A percentile compares a stretch with the other conserved stretches of the same genome.
phyloP scores from a whole-genome alignment of 2,888 invertebrate genomes.

The Zaprionus lineosus region DNA sequence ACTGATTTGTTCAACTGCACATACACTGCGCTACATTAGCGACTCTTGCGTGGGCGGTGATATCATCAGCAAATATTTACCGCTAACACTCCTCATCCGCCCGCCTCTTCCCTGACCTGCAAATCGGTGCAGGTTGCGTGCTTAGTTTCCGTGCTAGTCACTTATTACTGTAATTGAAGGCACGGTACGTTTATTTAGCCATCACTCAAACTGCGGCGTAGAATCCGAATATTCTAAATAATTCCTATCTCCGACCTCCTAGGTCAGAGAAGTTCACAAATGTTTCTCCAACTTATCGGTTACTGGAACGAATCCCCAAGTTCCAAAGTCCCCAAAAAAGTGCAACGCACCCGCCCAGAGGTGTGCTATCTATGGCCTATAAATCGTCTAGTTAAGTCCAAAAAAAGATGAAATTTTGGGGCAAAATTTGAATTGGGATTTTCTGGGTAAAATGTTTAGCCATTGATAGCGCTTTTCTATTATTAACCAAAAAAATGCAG shows the following conservation, averaged over 20 bases:
- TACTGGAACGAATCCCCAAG: no score
- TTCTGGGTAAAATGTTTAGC: no score
- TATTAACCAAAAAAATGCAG: conserved; percentile 1
- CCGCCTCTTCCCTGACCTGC: conserved; percentile 4
- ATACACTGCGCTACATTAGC: background rate
- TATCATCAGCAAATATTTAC: conserved; percentile 59
- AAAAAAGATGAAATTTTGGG: no score
- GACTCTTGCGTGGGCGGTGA: conserved; percentile 34
- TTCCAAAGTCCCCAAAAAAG: no score
- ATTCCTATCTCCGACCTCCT: no score
- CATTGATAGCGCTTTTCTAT: background rate
- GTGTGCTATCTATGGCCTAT: no score
- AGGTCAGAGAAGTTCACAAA: no score
- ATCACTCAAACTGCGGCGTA: conserved; percentile 26
- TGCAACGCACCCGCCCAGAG: conserved; percentile 10
- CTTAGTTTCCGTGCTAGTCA: conserved; percentile 24
- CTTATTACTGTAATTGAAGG: conserved; percentile 53
- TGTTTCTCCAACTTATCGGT: conserved; percentile 6
- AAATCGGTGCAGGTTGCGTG: conserved; percentile 59
- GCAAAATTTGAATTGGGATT: no score
- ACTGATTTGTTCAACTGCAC: conserved; percentile 35
- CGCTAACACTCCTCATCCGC: conserved; percentile 30
- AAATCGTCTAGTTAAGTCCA: no score
- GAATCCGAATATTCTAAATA: background rate
- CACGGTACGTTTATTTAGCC: conserved; percentile 17